Percentiles rank a stretch among this genome's conserved stretches.
phyloP scores from a whole-genome alignment of 2,113 vertebrate species.

The Galeopterus variegatus region DNA sequence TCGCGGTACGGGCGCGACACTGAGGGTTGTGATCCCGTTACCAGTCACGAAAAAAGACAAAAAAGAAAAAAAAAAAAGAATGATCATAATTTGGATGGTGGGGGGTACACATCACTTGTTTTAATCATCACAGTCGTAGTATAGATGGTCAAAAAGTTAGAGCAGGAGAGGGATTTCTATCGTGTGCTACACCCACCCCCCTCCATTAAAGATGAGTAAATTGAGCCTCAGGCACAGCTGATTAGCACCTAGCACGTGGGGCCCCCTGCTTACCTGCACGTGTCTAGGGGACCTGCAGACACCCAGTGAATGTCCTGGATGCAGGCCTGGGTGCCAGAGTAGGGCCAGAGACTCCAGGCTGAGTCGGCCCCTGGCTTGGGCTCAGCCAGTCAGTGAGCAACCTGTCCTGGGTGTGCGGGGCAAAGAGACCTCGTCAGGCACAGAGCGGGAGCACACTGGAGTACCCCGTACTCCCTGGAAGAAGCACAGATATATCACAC shows the following conservation, averaged over 20 bases:
- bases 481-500: neutral
- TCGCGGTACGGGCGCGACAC: no score
- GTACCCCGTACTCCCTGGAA: neutral
- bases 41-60: no score
- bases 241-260: neutral
- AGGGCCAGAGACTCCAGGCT: neutral
- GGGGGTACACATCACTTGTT: neutral
- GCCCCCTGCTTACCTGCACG: fast-evolving
- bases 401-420: fast-evolving
- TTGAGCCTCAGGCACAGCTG: no score
- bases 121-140: neutral
- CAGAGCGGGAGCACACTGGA: neutral
- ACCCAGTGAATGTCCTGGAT: no score
- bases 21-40: no score
- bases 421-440: neutral
- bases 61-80: no score
- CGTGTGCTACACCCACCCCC: neutral
- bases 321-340: neutral
- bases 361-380: neutral
- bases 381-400: neutral
- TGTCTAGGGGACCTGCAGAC: neutral
- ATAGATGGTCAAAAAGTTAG: neutral
- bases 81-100: neutral
- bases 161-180: neutral
- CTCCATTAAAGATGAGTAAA: neutral